phyloP scores from a whole-genome alignment of 2,113 vertebrate species.

The Zapornia atra region DNA sequence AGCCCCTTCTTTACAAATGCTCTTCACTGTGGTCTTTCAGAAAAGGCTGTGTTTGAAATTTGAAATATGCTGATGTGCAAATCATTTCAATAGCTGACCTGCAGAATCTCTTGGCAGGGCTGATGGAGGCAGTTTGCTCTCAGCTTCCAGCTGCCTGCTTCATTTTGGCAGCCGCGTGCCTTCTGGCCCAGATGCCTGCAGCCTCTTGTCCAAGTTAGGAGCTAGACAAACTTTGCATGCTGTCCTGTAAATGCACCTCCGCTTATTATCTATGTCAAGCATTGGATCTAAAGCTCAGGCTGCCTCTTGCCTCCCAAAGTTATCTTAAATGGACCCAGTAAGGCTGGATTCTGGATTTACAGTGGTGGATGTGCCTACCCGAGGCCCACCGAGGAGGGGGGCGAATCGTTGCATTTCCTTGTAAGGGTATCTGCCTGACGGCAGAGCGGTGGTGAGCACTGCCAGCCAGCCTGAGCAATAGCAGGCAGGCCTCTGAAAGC shows the following conservation, averaged over 20 bases:
- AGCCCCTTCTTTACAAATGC: not conserved
- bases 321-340: not conserved
- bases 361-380: not conserved
- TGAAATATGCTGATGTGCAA: constrained; percentile 35
- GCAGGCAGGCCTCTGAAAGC: not conserved
- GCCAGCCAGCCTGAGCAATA: not conserved
- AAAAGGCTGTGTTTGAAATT: not conserved
- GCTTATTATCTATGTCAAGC: not conserved
- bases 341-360: not conserved
- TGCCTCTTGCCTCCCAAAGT: not conserved
- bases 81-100: constrained; percentile 41
- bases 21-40: not conserved
- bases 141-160: constrained; percentile 7
- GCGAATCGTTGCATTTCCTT: rapidly evolving
- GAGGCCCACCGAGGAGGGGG: not conserved
- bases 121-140: not conserved
- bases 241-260: not conserved
- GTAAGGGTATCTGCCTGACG: not conserved
- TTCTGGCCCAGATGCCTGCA: not conserved
- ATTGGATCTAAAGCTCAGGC: not conserved
- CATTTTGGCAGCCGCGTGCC: not conserved
- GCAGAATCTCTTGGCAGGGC: constrained; percentile 18
- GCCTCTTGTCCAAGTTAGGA: constrained; percentile 42
- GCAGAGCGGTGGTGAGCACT: rapidly evolving
- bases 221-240: not conserved